A percentile compares a stretch with the other conserved stretches of the same genome.
phyloP scores from a whole-genome alignment of 2,113 vertebrate genomes.

The Lontra canadensis region DNA sequence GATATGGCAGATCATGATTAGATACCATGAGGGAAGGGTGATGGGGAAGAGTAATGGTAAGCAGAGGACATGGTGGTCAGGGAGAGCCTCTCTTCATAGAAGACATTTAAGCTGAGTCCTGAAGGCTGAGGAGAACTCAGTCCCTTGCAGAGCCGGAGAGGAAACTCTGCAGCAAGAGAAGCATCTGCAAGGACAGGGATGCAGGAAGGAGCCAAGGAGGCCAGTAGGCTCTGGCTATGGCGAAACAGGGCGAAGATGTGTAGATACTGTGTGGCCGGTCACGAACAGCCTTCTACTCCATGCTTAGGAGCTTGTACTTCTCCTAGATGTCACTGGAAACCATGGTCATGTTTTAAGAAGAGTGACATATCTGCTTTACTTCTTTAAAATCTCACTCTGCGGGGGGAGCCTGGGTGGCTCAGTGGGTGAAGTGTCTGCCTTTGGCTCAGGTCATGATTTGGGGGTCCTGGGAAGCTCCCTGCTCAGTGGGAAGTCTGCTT shows the following conservation, averaged over 20 bases:
- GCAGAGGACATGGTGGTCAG: neutral
- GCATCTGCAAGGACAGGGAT: neutral
- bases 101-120: neutral
- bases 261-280: rapidly evolving
- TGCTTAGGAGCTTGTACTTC: neutral
- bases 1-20: neutral
- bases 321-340: neutral
- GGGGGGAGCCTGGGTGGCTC: neutral
- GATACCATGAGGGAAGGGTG: neutral
- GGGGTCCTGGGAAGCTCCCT: neutral
- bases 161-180: neutral
- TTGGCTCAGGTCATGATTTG: neutral
- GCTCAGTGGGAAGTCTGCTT: neutral
- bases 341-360: neutral
- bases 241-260: rapidly evolving
- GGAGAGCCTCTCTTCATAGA: neutral
- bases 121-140: neutral
- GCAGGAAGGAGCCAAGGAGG: neutral
- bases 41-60: neutral
- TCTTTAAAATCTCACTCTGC: neutral
- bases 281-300: neutral
- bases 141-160: neutral
- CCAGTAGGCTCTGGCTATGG: too few species aligned
- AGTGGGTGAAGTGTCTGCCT: neutral
- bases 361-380: neutral